Conservation (phyloP, 2,797 vertebrate genomes). For the Ctenopoma multispine region DNA sequence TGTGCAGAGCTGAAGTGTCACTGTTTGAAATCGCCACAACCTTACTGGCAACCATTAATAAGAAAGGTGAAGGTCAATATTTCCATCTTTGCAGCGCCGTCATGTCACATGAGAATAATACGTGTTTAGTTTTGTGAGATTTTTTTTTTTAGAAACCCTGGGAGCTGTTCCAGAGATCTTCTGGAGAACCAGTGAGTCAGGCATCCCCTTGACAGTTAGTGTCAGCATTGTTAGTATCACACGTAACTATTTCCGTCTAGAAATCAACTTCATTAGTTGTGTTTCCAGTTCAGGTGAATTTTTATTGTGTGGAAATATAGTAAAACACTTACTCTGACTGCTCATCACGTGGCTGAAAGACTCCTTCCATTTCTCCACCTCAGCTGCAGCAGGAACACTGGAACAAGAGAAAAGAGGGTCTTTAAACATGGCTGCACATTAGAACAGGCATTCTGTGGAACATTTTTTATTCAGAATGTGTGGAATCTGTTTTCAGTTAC, state of each 20-base stretch:
- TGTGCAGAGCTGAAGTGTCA: neutral
- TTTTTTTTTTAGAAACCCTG: constrained; percentile 6
- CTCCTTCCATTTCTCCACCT: constrained; percentile 91
- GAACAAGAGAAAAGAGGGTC: neutral
- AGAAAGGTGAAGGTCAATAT: constrained; percentile 33
- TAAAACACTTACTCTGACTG: constrained; percentile 87
- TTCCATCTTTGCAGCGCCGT: constrained; percentile 21
- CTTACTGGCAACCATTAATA: neutral
- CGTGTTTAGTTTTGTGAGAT: neutral
- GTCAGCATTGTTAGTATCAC: neutral
- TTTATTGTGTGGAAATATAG: neutral
- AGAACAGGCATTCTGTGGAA: too few species aligned
- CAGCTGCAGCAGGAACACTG: constrained; percentile 83
- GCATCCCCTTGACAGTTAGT: neutral
- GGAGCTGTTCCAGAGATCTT: constrained; percentile 8
- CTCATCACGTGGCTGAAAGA: constrained; percentile 90
- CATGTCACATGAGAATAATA: constrained; percentile 30
- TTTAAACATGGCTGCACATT: constrained; percentile 1
- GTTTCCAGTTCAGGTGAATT: neutral
- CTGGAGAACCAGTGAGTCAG: constrained; percentile 16
- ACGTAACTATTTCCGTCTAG: neutral
- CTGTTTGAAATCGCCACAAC: neutral
- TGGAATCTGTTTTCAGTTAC: neutral
- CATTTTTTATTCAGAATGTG: neutral
- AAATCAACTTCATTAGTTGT: neutral